Evolutionary conservation across 2,797 vertebrate genomes (phyloP).

Genomic region (Gila robusta): DNA sequence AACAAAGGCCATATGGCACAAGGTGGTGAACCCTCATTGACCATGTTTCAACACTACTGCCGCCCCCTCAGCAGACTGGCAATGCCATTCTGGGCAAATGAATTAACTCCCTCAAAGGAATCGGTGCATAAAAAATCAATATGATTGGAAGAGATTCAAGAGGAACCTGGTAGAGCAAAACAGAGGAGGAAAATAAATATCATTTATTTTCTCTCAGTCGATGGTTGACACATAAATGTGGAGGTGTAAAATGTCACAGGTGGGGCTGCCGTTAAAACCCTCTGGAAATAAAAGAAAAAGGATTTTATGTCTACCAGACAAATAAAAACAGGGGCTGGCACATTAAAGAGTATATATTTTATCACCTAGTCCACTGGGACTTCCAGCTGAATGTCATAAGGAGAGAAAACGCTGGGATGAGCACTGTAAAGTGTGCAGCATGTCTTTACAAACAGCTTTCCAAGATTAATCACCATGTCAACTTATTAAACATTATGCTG

Average conservation of each 20-base stretch:
- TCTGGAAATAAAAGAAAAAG: constrained; percentile 54
- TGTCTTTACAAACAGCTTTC: constrained; percentile 40
- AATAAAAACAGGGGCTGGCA: constrained; percentile 57
- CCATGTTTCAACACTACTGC: constrained; percentile 79
- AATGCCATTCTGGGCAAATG: constrained; percentile 67
- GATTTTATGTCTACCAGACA: constrained; percentile 50
- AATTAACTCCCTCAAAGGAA: constrained; percentile 62
- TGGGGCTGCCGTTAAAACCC: constrained; percentile 50
- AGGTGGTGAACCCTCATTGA: constrained; percentile 75
- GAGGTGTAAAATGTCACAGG: constrained; percentile 56
- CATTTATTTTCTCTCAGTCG: constrained; percentile 44
- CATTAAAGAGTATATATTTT: constrained; percentile 56
- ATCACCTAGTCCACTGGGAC: constrained; percentile 30
- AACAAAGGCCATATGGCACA: constrained; percentile 81
- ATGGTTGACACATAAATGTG: constrained; percentile 49
- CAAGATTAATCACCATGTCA: constrained; percentile 44
- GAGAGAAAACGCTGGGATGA: constrained; percentile 38
- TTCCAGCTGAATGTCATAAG: constrained; percentile 39
- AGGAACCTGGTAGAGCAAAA: constrained; percentile 50
- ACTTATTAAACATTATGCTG: constrained; percentile 36
- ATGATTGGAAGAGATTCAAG: constrained; percentile 56
- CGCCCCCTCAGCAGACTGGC: constrained; percentile 69
- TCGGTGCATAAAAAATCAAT: constrained; percentile 62
- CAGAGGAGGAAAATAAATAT: constrained; percentile 57
- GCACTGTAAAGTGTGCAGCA: constrained; percentile 15